A percentile compares a stretch with the other conserved stretches of the same genome.
Evolutionary conservation across 2,888 invertebrate species (phyloP).

Genomic region (Coleophora flavipennella): DNA sequence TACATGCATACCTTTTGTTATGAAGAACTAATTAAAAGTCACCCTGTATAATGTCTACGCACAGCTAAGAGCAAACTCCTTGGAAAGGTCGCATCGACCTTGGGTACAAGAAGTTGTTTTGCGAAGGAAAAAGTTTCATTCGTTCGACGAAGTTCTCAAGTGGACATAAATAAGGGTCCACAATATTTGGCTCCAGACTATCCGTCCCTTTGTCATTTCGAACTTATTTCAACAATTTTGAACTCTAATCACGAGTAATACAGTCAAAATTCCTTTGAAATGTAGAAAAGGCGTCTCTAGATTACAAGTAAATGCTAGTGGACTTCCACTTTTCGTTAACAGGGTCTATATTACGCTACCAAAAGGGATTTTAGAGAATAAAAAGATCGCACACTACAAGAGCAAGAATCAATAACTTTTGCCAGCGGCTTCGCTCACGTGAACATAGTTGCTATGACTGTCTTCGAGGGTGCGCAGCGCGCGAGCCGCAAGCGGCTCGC

Average conservation of each 20-base stretch:
- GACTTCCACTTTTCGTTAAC: constrained; percentile 29
- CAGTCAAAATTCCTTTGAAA: constrained; percentile 16
- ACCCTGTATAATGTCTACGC: no score
- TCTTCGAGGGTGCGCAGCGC: no score
- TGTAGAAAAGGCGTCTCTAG: constrained; percentile 24
- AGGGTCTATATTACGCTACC: constrained; percentile 40
- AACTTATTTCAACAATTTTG: constrained; percentile 21
- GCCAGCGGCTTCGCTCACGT: no score
- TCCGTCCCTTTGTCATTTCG: constrained; percentile 2
- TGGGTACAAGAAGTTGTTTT: constrained; percentile 14
- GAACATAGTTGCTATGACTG: no score
- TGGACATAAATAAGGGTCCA: constrained; percentile 69
- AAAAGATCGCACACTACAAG: constrained; percentile 34
- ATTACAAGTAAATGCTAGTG: constrained; percentile 38
- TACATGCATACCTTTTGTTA: no score
- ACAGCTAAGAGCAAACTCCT: no score
- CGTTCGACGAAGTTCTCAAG: constrained; percentile 59
- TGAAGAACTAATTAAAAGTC: no score
- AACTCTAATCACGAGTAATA: constrained; percentile 17
- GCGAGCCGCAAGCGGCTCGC: no score
- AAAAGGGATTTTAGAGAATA: constrained; percentile 32
- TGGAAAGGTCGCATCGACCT: no score
- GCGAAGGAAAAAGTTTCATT: constrained; percentile 41
- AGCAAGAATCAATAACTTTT: no score
- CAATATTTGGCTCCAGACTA: constrained; percentile 51